These are phyloP conservation scores for Malacoctenus gilli DNA, from an alignment of 2,797 vertebrate species.

Conservation along the genomic window DNA sequence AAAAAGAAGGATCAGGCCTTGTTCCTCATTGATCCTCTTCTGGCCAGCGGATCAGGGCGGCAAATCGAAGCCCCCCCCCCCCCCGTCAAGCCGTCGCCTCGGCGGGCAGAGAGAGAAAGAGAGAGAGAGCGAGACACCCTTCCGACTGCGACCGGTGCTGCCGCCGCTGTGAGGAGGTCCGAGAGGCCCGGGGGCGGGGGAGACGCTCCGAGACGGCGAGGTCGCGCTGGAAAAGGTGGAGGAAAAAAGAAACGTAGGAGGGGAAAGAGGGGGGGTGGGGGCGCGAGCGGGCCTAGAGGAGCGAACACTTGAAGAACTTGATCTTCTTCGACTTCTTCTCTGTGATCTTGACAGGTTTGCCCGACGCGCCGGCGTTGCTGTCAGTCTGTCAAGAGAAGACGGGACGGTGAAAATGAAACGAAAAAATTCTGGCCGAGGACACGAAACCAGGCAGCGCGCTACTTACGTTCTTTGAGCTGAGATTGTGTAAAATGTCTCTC, in stretches of 20 bases:
- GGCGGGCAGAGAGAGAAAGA: conserved; percentile 44
- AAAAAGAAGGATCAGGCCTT: conserved; percentile 35
- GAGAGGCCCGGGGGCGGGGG: too few species aligned
- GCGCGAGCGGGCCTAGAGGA: conserved; percentile 84
- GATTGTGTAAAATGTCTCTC: conserved; percentile 96
- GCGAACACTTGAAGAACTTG: conserved; percentile 93
- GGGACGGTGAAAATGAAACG: background rate
- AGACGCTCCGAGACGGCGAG: conserved; percentile 45
- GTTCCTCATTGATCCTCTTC: conserved; percentile 39
- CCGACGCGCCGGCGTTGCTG: conserved; percentile 84
- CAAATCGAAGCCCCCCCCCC: conserved; percentile 31
- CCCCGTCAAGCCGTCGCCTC: conserved; percentile 37
- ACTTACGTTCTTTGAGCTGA: conserved; percentile 97
- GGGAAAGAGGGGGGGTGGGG: too few species aligned
- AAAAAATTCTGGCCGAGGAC: too few species aligned
- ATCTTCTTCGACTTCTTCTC: conserved; percentile 95
- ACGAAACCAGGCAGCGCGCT: background rate
- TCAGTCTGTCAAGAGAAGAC: conserved; percentile 84
- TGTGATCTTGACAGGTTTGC: conserved; percentile 95
- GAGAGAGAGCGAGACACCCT: too few species aligned
- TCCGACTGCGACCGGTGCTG: conserved; percentile 40
- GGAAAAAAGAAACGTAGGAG: too few species aligned
- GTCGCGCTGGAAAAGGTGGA: conserved; percentile 35
- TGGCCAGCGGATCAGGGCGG: conserved; percentile 37
- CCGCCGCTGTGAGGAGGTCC: conserved; percentile 25